These are phyloP conservation scores for Cerastis leucographa DNA, from an alignment of 2,888 invertebrate species.

Conservation along the genomic window DNA sequence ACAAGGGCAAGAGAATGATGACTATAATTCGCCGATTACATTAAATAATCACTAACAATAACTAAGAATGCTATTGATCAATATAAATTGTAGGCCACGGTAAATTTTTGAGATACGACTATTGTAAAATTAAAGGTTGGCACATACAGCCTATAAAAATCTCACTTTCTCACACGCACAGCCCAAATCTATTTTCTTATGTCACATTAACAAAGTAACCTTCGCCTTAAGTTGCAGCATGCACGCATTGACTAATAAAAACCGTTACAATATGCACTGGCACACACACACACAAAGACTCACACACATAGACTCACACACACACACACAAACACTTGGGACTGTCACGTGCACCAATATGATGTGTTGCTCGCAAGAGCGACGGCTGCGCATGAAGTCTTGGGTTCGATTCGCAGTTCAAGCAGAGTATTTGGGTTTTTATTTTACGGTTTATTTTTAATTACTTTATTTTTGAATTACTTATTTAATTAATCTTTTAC, in stretches of 20 bases:
- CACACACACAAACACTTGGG: background rate
- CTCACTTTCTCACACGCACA: slow-evolving; percentile 33
- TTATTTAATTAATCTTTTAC: too few species aligned
- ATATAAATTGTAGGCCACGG: slow-evolving; percentile 16
- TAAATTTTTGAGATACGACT: slow-evolving; percentile 1
- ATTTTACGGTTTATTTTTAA: too few species aligned
- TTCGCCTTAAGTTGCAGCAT: slow-evolving; percentile 71
- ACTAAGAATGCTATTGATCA: background rate
- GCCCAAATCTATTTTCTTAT: background rate
- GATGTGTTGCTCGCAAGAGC: background rate
- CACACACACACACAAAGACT: slow-evolving; percentile 23
- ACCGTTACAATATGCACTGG: slow-evolving; percentile 62
- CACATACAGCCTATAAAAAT: background rate
- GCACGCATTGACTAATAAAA: slow-evolving; percentile 64
- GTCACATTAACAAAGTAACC: slow-evolving; percentile 7
- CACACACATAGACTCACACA: slow-evolving; percentile 8
- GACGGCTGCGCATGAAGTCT: rapidly evolving
- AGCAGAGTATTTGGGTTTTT: background rate
- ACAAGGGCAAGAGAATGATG: too few species aligned
- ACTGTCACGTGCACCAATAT: background rate
- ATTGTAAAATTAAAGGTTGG: background rate
- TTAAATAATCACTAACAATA: too few species aligned
- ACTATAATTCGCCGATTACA: too few species aligned
- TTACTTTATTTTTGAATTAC: too few species aligned
- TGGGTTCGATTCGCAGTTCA: background rate